Percentiles rank a stretch among this genome's conserved stretches.
phyloP scores from a whole-genome alignment of 2,113 vertebrate genomes.

The Clarias batrachus region DNA sequence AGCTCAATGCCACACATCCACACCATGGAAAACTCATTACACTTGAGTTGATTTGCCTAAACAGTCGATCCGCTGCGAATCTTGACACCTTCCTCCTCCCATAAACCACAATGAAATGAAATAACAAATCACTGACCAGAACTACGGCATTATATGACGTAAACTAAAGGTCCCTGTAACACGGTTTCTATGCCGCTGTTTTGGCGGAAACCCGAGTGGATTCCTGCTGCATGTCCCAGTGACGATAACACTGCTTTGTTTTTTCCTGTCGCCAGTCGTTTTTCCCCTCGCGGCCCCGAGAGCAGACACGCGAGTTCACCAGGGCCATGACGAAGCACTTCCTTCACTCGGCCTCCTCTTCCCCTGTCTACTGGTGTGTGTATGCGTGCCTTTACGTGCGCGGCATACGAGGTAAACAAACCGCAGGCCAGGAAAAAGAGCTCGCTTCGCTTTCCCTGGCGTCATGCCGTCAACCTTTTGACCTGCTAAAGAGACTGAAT shows the following conservation, averaged over 20 bases:
- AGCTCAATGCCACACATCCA: neutral
- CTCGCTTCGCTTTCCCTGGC: conserved; percentile 55
- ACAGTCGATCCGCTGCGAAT: neutral
- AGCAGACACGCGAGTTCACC: conserved; percentile 41
- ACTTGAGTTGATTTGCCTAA: neutral
- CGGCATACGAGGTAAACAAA: conserved; percentile 26
- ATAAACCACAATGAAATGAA: neutral
- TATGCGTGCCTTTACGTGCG: neutral
- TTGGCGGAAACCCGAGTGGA: conserved; percentile 68
- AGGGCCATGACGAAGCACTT: conserved; percentile 32
- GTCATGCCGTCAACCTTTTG: conserved; percentile 74
- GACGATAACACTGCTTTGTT: conserved; percentile 59
- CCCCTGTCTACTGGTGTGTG: neutral
- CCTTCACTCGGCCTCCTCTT: conserved; percentile 15
- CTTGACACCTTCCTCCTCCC: neutral
- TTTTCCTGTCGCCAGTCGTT: conserved; percentile 67
- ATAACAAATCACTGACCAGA: conserved; percentile 4
- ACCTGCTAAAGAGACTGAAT: conserved; percentile 72
- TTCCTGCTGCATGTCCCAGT: conserved; percentile 73
- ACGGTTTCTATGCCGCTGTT: conserved; percentile 70
- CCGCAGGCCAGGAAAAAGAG: conserved; percentile 11
- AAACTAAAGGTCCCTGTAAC: conserved; percentile 8
- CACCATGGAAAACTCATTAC: neutral
- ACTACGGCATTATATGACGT: conserved; percentile 24
- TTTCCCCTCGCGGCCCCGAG: conserved; percentile 59